Conservation (phyloP, 2,797 vertebrate species). For the Sitta carolinensis region DNA sequence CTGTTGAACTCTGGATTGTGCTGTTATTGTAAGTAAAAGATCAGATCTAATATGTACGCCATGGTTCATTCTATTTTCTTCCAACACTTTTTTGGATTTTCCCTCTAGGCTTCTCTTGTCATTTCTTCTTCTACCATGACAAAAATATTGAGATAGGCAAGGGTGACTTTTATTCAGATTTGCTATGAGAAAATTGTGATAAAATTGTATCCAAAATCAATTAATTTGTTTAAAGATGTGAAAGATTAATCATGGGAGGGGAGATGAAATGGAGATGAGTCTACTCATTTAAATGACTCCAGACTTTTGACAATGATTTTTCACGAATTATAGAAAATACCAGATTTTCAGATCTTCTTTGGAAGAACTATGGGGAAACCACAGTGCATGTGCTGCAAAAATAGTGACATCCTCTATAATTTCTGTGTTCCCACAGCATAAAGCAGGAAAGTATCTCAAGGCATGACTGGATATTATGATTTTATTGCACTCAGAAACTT, state of each 20-base stretch:
- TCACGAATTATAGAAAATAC: background rate
- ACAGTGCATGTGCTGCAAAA: background rate
- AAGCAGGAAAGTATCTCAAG: background rate
- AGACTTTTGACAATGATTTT: background rate
- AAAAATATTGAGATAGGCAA: background rate
- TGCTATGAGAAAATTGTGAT: background rate
- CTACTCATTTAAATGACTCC: background rate
- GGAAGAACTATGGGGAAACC: background rate
- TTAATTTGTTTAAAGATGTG: background rate
- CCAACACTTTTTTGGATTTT: background rate
- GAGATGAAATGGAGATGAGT: background rate
- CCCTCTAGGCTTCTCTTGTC: background rate
- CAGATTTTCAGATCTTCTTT: background rate
- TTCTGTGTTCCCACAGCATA: background rate
- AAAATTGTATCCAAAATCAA: slow-evolving; percentile 4
- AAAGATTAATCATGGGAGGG: background rate
- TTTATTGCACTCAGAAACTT: background rate
- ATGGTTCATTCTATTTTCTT: background rate
- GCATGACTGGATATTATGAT: background rate
- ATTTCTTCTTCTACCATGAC: background rate
- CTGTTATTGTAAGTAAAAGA: background rate
- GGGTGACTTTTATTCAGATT: background rate
- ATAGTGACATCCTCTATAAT: background rate
- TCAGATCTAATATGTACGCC: background rate
- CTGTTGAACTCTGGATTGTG: background rate